These are phyloP conservation scores for Sebastes schlegelii DNA, from an alignment of 2,113 vertebrate species.

Conservation along the genomic window DNA sequence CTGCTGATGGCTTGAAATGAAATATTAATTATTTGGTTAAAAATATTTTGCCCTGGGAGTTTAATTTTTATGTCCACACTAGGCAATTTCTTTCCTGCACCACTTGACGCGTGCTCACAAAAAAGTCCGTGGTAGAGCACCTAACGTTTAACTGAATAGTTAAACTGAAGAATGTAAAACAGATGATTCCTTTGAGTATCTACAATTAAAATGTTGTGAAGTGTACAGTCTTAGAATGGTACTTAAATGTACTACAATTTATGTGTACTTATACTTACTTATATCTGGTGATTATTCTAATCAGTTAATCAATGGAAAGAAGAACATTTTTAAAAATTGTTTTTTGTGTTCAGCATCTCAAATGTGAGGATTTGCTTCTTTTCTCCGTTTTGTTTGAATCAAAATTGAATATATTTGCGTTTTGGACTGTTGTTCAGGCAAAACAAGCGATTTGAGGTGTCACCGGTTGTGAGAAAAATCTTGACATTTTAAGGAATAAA, in stretches of 20 bases:
- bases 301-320: background rate
- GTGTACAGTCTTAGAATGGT: background rate
- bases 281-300: background rate
- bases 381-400: background rate
- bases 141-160: conserved; percentile 8
- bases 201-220: background rate
- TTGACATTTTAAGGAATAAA: background rate
- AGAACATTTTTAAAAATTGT: background rate
- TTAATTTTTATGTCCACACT: conserved; percentile 63
- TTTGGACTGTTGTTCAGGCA: background rate
- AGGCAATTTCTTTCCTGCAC: conserved; percentile 50
- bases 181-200: background rate
- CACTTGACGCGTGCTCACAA: conserved; percentile 20
- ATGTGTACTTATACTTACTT: background rate
- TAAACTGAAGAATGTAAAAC: background rate
- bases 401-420: background rate
- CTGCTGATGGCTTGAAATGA: conserved; percentile 71
- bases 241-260: background rate
- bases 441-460: background rate
- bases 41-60: conserved; percentile 63
- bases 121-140: conserved; percentile 23
- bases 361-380: background rate
- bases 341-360: background rate
- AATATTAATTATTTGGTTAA: conserved; percentile 75
- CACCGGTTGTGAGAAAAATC: background rate